A percentile compares a stretch with the other conserved stretches of the same genome.
Conservation (phyloP, 2,113 vertebrate species). For the Osmerus eperlanus region DNA sequence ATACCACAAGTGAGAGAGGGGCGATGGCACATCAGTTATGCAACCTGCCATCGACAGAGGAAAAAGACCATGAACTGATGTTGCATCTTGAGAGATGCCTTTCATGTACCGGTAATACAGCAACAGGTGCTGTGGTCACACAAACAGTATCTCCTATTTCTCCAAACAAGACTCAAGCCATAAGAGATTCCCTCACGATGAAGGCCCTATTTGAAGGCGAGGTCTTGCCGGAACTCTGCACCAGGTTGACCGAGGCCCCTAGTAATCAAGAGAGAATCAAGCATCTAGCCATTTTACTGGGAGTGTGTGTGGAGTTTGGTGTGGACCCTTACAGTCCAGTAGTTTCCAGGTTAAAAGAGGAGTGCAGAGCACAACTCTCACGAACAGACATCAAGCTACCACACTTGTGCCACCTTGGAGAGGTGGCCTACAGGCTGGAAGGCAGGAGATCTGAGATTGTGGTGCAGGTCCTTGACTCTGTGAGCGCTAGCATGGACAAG, state of each 20-base stretch:
- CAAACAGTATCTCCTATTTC: background rate
- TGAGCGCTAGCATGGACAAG: background rate
- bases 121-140: background rate
- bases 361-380: slow-evolving; percentile 8
- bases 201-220: background rate
- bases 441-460: slow-evolving; percentile 5
- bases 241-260: background rate
- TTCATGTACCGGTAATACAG: background rate
- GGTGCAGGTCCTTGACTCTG: background rate
- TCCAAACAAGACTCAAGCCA: background rate
- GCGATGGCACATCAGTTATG: slow-evolving; percentile 3
- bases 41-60: background rate
- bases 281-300: slow-evolving; percentile 9
- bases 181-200: background rate
- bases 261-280: background rate
- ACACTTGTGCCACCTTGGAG: slow-evolving; percentile 16
- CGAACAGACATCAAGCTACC: background rate
- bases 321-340: slow-evolving; percentile 4
- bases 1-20: background rate
- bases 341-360: background rate
- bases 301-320: slow-evolving; percentile 13
- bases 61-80: slow-evolving; percentile 9
- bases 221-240: background rate
- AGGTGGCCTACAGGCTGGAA: slow-evolving; percentile 17
- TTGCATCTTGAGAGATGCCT: slow-evolving; percentile 1